phyloP scores from a whole-genome alignment of 2,797 vertebrate genomes.

The Chromobotia macracanthus region DNA sequence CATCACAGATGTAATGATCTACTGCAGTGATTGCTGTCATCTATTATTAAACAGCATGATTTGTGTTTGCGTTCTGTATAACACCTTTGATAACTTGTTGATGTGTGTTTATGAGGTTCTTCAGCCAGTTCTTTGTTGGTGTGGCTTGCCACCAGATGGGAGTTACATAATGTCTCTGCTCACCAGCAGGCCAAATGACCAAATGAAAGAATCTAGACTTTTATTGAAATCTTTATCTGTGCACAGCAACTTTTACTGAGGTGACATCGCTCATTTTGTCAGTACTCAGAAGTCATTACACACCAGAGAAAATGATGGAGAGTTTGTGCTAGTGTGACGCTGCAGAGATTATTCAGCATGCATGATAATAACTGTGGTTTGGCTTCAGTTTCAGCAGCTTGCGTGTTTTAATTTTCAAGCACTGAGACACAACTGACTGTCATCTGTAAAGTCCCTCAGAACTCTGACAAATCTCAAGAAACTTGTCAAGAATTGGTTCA shows the following conservation, averaged over 20 bases:
- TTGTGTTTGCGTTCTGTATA: background rate
- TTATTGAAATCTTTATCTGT: constrained; percentile 12
- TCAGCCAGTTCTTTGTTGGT: background rate
- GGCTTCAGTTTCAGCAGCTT: background rate
- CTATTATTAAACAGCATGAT: background rate
- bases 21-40: background rate
- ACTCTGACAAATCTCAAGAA: too few relatives aligned
- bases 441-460: too few relatives aligned
- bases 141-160: constrained; percentile 1
- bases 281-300: background rate
- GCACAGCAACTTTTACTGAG: background rate
- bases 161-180: background rate
- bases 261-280: background rate
- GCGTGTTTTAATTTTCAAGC: too few relatives aligned
- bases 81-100: background rate
- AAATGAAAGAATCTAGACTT: background rate
- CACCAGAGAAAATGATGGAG: background rate
- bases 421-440: too few relatives aligned
- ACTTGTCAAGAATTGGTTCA: too few relatives aligned
- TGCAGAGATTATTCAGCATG: background rate
- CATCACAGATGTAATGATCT: too few relatives aligned
- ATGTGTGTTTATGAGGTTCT: background rate
- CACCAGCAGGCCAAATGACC: background rate
- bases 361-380: background rate
- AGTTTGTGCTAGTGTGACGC: background rate